Evolutionary conservation across 1,140 invertebrate species (phyloP).

Genomic region (Aphis craccivora): DNA sequence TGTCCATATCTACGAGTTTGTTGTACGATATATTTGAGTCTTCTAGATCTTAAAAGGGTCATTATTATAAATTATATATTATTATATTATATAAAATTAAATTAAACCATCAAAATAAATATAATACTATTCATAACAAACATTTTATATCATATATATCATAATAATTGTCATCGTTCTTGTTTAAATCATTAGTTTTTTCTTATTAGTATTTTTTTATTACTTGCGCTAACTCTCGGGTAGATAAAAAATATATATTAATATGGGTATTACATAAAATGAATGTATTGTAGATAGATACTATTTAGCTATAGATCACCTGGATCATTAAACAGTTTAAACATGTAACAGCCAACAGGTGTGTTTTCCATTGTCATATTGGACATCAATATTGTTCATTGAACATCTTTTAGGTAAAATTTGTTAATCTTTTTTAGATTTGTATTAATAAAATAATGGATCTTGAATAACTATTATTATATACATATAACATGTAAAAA

Average conservation of each 20-base stretch:
- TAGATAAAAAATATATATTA: conserved; percentile 13
- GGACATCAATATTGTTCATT: background rate
- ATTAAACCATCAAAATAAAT: conserved; percentile 46
- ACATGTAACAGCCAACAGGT: background rate
- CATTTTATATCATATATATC: conserved; percentile 41
- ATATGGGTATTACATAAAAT: background rate
- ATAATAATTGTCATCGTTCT: conserved; percentile 19
- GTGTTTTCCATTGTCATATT: conserved; percentile 29
- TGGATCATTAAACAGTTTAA: background rate
- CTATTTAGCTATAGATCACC: conserved; percentile 37
- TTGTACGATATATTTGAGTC: conserved; percentile 3
- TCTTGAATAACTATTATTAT: conserved; percentile 44
- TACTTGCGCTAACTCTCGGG: conserved; percentile 39
- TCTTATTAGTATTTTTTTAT: conserved; percentile 56
- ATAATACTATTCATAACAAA: conserved; percentile 34
- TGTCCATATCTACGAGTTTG: conserved; percentile 49
- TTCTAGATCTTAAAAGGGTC: conserved; percentile 13
- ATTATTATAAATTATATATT: conserved; percentile 29
- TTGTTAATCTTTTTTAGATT: conserved; percentile 26
- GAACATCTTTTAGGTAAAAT: background rate
- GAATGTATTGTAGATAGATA: conserved; percentile 27
- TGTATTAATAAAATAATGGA: conserved; percentile 30
- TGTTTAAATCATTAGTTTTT: conserved; percentile 50
- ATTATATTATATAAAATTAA: conserved; percentile 27
- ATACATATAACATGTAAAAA: conserved; percentile 23